Evolutionary conservation across 2,797 vertebrate species (phyloP).

Genomic region (Simalia tracyae): DNA sequence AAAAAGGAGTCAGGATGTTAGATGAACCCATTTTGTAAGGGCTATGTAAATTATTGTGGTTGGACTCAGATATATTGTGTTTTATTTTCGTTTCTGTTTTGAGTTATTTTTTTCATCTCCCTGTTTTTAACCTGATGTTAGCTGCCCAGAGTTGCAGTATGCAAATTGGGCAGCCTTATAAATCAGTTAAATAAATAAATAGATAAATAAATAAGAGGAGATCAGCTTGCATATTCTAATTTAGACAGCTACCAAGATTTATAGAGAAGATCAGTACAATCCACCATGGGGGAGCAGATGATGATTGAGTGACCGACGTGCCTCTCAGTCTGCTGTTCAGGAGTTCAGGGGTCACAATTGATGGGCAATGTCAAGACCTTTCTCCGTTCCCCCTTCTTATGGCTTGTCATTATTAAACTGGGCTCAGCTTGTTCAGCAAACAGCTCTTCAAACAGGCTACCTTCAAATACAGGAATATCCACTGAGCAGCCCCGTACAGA

Average conservation of each 20-base stretch:
- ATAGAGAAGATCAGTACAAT: neutral
- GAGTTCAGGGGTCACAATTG: neutral
- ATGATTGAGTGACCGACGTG: neutral
- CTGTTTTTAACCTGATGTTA: neutral
- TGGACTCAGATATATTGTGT: neutral
- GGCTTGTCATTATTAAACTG: neutral
- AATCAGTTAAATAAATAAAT: neutral
- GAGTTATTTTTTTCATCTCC: neutral
- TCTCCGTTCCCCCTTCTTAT: neutral
- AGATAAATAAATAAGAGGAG: neutral
- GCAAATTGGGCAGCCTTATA: neutral
- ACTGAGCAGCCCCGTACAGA: neutral
- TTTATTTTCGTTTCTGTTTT: neutral
- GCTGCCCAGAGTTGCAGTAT: neutral
- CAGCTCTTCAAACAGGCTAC: neutral
- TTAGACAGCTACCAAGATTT: neutral
- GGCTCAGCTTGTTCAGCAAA: neutral
- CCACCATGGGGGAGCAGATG: neutral
- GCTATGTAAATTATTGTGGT: neutral
- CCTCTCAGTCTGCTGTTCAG: neutral
- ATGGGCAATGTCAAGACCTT: neutral
- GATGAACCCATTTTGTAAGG: neutral
- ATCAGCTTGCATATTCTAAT: neutral
- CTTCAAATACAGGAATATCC: neutral
- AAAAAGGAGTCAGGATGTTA: neutral